Percentiles rank a stretch among this genome's conserved stretches.
These are phyloP conservation scores for Nycticorax nycticorax DNA, from an alignment of 2,113 vertebrate genomes.

Conservation along the genomic window DNA sequence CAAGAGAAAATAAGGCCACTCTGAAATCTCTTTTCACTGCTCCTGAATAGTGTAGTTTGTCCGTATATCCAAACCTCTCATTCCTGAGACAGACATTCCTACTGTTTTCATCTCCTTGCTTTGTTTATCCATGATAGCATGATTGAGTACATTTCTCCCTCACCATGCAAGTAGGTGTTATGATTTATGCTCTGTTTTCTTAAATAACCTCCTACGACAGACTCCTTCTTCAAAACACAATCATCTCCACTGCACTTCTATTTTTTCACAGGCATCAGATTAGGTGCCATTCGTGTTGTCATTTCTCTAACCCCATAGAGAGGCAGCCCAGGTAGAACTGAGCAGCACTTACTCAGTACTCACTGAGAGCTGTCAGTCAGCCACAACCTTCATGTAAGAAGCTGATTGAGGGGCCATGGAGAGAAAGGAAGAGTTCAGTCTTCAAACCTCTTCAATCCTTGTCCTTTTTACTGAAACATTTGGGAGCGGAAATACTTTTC, in stretches of 20 bases:
- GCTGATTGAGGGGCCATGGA: background rate
- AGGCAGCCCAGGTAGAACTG: background rate
- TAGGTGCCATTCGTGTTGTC: fast-evolving
- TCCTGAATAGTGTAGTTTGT: background rate
- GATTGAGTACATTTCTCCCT: background rate
- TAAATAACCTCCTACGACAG: background rate
- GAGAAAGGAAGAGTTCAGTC: background rate
- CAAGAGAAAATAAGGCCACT: background rate
- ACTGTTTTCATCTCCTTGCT: background rate
- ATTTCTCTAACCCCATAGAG: background rate
- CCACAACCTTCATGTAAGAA: background rate
- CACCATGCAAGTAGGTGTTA: slow-evolving; percentile 20
- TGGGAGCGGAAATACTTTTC: background rate
- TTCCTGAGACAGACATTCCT: background rate
- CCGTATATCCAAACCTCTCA: background rate
- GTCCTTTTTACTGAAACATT: background rate
- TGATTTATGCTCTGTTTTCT: slow-evolving; percentile 37
- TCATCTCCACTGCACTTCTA: background rate
- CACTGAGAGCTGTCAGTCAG: background rate
- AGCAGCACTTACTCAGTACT: background rate
- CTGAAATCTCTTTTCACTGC: background rate
- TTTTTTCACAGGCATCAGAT: background rate
- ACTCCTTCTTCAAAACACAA: background rate
- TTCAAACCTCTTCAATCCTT: background rate
- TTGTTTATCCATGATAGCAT: background rate